phyloP scores from a whole-genome alignment of 37 sponge, comb jelly and placozoan genomes.

The Spongilla lacustris region DNA sequence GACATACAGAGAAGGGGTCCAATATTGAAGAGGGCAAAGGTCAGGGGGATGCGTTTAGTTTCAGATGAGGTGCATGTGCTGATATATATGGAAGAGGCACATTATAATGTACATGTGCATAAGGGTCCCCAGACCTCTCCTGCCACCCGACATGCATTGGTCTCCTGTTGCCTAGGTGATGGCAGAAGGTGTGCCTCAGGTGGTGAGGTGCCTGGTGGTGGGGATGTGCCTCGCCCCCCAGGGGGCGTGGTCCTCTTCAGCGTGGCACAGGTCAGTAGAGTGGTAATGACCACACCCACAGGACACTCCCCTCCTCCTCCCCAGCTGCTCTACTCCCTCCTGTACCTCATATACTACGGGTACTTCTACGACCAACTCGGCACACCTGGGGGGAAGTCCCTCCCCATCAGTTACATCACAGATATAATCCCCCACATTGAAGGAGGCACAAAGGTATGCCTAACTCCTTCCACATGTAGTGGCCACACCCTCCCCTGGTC shows the following conservation, averaged over 20 bases:
- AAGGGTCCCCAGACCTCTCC: not conserved
- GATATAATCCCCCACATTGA: slow-evolving; percentile 53
- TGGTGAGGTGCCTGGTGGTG: slow-evolving; percentile 46
- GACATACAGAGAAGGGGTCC: no score
- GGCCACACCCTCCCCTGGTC: not conserved
- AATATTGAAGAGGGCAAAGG: no score
- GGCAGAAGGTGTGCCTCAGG: slow-evolving; percentile 70
- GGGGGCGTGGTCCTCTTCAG: slow-evolving; percentile 67
- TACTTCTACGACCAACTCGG: slow-evolving; percentile 50
- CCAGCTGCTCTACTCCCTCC: slow-evolving; percentile 67
- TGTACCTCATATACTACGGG: slow-evolving; percentile 66
- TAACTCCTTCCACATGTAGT: not conserved
- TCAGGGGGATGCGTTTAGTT: no score
- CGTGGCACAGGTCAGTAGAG: slow-evolving; percentile 49
- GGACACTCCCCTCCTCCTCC: not conserved
- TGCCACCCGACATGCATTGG: not conserved
- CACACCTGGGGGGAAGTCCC: not conserved
- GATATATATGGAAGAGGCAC: no score
- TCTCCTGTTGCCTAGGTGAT: slow-evolving; percentile 56
- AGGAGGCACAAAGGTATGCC: slow-evolving; percentile 1
- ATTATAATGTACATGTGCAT: no score
- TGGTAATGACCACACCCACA: not conserved
- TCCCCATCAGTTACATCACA: slow-evolving; percentile 53
- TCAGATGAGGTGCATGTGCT: no score
- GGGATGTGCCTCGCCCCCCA: slow-evolving; percentile 47